Percentiles rank a stretch among this genome's conserved stretches.
These are phyloP conservation scores for Clamator glandarius DNA, from an alignment of 2,797 vertebrate genomes.

Conservation along the genomic window DNA sequence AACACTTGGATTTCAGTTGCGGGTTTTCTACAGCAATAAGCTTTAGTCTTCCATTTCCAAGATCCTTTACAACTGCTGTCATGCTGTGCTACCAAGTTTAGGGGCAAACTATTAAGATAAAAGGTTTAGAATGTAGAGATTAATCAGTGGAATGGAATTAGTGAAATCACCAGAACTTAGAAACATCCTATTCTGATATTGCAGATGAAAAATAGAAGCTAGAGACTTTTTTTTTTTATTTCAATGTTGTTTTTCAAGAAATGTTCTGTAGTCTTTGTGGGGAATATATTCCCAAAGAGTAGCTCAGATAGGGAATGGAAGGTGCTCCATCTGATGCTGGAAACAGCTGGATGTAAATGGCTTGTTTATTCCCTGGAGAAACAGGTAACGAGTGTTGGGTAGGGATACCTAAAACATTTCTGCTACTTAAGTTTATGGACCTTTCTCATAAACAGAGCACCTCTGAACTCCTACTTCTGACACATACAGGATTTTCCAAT, in stretches of 20 bases:
- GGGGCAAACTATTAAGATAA: neutral
- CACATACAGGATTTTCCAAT: fast-evolving
- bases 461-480: neutral
- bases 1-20: neutral
- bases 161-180: neutral
- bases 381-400: neutral
- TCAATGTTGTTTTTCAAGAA: neutral
- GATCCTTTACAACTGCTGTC: neutral
- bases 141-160: neutral
- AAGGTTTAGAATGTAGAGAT: neutral
- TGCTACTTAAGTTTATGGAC: neutral
- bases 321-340: neutral
- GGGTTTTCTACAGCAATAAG: neutral
- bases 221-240: fast-evolving
- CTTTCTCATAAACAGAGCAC: fast-evolving
- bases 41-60: neutral
- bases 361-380: neutral
- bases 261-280: neutral
- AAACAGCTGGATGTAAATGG: neutral
- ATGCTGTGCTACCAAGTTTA: neutral
- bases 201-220: neutral
- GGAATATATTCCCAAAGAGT: neutral
- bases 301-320: neutral
- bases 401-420: neutral
- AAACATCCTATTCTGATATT: neutral